These are phyloP conservation scores for Plumapathes pennacea DNA, from an alignment of 92 coral and sea anemone genomes.

Conservation along the genomic window DNA sequence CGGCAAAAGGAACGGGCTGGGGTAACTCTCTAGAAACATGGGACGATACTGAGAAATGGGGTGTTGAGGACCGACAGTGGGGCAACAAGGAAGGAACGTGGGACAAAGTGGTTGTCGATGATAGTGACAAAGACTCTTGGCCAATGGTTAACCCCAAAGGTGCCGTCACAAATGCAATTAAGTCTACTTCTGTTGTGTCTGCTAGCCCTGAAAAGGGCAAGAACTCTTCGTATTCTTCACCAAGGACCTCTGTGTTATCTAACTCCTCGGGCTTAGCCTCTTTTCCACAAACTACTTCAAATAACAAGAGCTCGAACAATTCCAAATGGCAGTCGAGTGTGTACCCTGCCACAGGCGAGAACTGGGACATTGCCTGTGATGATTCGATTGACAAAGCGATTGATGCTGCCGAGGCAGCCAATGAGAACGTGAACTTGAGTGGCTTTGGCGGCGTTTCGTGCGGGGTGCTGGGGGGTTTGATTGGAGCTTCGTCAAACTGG, in stretches of 20 bases:
- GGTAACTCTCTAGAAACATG: slow-evolving; percentile 75
- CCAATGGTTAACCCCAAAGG: slow-evolving; percentile 85
- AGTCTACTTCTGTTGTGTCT: slow-evolving; percentile 8
- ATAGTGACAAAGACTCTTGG: slow-evolving; percentile 89
- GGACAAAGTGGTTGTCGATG: slow-evolving; percentile 86
- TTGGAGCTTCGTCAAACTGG: slow-evolving; percentile 68
- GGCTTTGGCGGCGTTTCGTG: slow-evolving; percentile 80
- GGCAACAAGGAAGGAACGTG: slow-evolving; percentile 80
- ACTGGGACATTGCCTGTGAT: slow-evolving; percentile 75
- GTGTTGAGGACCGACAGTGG: slow-evolving; percentile 85
- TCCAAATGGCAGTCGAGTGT: slow-evolving; percentile 49
- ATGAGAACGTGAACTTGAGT: slow-evolving; percentile 39
- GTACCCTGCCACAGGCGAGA: slow-evolving; percentile 52
- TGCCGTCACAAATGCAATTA: slow-evolving; percentile 32
- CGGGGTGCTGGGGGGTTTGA: slow-evolving; percentile 84
- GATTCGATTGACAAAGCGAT: slow-evolving; percentile 82
- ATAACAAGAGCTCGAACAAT: slow-evolving; percentile 15
- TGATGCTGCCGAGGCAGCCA: slow-evolving; percentile 76
- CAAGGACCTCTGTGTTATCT: slow-evolving; percentile 35
- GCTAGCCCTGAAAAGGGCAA: slow-evolving; percentile 60
- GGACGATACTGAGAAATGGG: slow-evolving; percentile 94
- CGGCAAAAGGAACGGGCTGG: slow-evolving; percentile 83
- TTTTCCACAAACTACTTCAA: slow-evolving; percentile 28
- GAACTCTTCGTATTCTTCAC: slow-evolving; percentile 17
- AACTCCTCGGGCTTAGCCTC: slow-evolving; percentile 7